Base-by-base conservation (phyloP, 2,888 invertebrate genomes). In the Caenorhabditis imperialis region DNA sequence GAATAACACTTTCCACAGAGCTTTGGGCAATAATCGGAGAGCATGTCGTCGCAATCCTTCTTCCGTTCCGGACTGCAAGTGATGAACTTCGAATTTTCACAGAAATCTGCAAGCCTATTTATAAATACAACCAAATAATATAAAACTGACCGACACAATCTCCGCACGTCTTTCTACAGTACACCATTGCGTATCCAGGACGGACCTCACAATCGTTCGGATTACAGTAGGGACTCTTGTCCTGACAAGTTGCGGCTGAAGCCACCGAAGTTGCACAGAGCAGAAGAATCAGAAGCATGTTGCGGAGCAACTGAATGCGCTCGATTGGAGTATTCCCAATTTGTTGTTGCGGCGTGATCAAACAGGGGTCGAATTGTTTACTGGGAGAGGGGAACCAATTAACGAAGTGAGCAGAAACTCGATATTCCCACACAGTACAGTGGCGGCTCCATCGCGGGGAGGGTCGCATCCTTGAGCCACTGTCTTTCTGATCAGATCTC, bases 141-240 rank as follows among this genome's bases (percentile, higher is more conserved):
- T 5, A 40, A 57, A 16, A 37, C 57, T 44, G n/a, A 81, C 81
- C 77, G 33, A 58, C 54, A 67, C 83, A 83, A 3, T 69, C 53
- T 22, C 79, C 79, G 54, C 83, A 83, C 3, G 82, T 83, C 60
- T 79, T 81, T 23, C 58, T 71, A 62, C 83, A 83, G 54, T 76
- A 83, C 38, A 79, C 76, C 58, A 81, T 55, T 1, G 81, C 76
- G 37, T 83, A 83, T 16, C 79, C 79, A 0, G 83, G 83, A 25
- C 83, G 62, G n/a, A 79, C 74, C 14, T 63, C 48, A 42, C 83
- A 83, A 45, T 83, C 83, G 48, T 81, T 79, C 33, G 63, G 53
- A 69, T 82, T 82, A 62, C 83, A 83, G 42, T 82, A 83, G 5
- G 81, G 81, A 62, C 78, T 78, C 42, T 78, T 67, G 62, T 83